Evolutionary conservation across 2,888 invertebrate genomes (phyloP).

Genomic region (Aphidius colemani): DNA sequence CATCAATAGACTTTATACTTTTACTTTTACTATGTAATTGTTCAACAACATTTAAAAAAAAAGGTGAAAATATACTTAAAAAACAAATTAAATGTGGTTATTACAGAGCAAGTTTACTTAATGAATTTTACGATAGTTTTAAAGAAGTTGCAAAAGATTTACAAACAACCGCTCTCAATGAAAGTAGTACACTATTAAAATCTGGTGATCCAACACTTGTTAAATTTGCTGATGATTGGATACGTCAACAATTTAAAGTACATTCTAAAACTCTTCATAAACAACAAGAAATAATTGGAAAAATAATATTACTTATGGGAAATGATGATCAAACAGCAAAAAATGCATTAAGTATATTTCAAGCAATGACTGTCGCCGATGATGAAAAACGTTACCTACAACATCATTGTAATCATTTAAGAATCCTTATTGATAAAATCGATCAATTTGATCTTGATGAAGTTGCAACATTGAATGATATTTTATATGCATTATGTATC

Average conservation of each 20-base stretch:
- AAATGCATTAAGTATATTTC: conserved; percentile 47
- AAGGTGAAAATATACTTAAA: conserved; percentile 68
- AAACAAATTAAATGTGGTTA: conserved; percentile 68
- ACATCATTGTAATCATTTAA: conserved; percentile 66
- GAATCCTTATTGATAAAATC: conserved; percentile 75
- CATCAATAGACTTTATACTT: conserved; percentile 72
- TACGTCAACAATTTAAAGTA: conserved; percentile 48
- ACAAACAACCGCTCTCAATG: conserved; percentile 44
- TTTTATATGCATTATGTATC: conserved; percentile 72
- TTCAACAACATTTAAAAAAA: conserved; percentile 61
- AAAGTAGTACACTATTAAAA: conserved; percentile 50
- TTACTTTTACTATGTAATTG: conserved; percentile 64
- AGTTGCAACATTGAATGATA: conserved; percentile 76
- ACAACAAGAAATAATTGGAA: conserved; percentile 52
- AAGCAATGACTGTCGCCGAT: conserved; percentile 45
- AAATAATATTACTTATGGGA: conserved; percentile 50
- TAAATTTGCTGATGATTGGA: conserved; percentile 54
- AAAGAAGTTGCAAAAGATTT: conserved; percentile 47
- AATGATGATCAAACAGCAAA: conserved; percentile 50
- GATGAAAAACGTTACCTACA: conserved; percentile 58
- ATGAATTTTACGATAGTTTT: conserved; percentile 56
- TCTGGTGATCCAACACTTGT: conserved; percentile 44
- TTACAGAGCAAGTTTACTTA: conserved; percentile 65
- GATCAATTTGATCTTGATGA: conserved; percentile 75
- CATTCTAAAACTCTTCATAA: conserved; percentile 45